Evolutionary conservation across 2,888 invertebrate genomes (phyloP).

Genomic region (Drosophila rellima): DNA sequence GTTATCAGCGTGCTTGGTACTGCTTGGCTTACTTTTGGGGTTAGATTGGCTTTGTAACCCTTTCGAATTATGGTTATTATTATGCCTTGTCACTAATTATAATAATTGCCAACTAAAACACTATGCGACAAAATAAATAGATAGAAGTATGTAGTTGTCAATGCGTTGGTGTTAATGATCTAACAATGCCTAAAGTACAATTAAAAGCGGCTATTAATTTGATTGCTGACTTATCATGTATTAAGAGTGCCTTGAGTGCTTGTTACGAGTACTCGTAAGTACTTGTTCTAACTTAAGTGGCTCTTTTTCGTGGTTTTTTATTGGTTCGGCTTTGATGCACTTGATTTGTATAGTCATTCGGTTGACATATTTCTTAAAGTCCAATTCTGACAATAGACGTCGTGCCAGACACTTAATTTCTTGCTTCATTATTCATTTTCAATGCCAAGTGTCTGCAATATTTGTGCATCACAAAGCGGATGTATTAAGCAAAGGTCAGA

Average conservation of each 20-base stretch:
- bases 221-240: constrained; percentile 28
- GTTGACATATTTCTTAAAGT: constrained; percentile 43
- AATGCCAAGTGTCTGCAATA: constrained; percentile 39
- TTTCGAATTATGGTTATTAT: constrained; percentile 48
- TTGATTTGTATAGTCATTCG: constrained; percentile 33
- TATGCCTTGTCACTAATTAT: constrained; percentile 63
- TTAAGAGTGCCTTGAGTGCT: constrained; percentile 28
- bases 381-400: constrained; percentile 37
- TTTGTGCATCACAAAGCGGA: constrained; percentile 43
- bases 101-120: constrained; percentile 52
- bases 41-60: constrained; percentile 37
- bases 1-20: constrained; percentile 50
- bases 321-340: constrained; percentile 46
- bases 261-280: constrained; percentile 26
- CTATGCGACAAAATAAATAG: constrained; percentile 10
- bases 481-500: constrained; percentile 42
- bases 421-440: constrained; percentile 45
- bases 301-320: constrained; percentile 20
- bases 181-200: constrained; percentile 52
- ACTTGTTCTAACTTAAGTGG: constrained; percentile 27
- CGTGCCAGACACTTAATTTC: constrained; percentile 3
- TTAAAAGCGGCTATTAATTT: constrained; percentile 42
- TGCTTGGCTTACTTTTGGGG: constrained; percentile 61
- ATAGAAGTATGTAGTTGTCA: constrained; percentile 38
- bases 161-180: constrained; percentile 63